Conservation (phyloP, 2,797 vertebrate genomes). For the Myiotriccus ornatus region DNA sequence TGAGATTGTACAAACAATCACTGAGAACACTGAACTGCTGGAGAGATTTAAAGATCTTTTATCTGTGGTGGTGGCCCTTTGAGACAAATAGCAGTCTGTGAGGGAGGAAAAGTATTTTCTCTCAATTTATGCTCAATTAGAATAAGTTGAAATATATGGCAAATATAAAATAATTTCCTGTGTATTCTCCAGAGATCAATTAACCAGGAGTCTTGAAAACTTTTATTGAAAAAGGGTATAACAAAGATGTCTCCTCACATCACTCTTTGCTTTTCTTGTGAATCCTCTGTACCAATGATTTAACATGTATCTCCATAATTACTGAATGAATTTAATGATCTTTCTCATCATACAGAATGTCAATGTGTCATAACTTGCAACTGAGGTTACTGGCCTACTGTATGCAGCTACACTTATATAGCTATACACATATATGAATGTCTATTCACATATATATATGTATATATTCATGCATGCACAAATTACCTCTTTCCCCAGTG, state of each 20-base stretch:
- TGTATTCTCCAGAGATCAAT: conserved; percentile 12
- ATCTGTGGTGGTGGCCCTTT: not conserved
- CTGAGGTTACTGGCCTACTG: not conserved
- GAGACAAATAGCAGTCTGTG: not conserved
- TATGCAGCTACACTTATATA: not conserved
- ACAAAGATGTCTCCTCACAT: not conserved
- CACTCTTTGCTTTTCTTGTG: not conserved
- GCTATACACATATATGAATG: not conserved
- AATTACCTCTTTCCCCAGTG: not conserved
- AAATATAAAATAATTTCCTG: not conserved
- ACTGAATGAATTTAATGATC: not conserved
- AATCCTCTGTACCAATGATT: not conserved
- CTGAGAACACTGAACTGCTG: not conserved
- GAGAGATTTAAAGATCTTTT: not conserved
- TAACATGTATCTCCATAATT: not conserved
- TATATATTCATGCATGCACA: not conserved
- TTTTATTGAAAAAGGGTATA: not conserved
- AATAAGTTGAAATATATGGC: not conserved
- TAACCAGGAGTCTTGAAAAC: not conserved
- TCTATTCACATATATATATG: not conserved
- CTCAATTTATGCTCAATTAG: not conserved
- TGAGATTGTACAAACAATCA: fast-evolving
- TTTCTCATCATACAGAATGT: not conserved
- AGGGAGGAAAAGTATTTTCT: not conserved
- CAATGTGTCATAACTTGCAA: not conserved